phyloP scores from a whole-genome alignment of 2,888 invertebrate genomes.

The Gastrophysa polygoni region DNA sequence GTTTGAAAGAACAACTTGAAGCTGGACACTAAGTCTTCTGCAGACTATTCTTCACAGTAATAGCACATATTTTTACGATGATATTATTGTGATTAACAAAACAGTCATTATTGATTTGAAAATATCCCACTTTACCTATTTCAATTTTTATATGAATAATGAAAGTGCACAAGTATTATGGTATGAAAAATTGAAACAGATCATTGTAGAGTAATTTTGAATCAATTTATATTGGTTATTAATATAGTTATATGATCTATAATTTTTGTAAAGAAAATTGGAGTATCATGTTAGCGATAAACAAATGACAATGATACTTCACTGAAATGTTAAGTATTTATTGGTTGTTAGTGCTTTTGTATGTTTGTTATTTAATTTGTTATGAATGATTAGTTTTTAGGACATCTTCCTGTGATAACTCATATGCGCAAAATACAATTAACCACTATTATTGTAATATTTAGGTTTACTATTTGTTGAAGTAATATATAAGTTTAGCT shows the following conservation, averaged over 20 bases:
- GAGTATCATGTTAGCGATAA: background rate
- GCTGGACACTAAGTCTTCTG: slow-evolving; percentile 40
- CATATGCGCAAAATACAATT: slow-evolving; percentile 18
- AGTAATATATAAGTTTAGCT: background rate
- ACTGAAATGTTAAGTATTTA: slow-evolving; percentile 14
- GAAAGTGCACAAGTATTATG: slow-evolving; percentile 23
- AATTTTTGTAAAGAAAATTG: slow-evolving; percentile 10
- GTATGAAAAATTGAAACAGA: slow-evolving; percentile 15
- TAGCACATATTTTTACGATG: background rate
- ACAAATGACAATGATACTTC: slow-evolving; percentile 24
- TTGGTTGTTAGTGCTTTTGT: slow-evolving; percentile 15
- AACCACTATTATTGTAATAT: slow-evolving; percentile 15
- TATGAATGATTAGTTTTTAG: slow-evolving; percentile 17
- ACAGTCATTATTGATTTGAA: slow-evolving; percentile 9
- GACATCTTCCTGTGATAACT: slow-evolving; percentile 23
- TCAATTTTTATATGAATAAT: slow-evolving; percentile 19
- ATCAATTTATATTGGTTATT: slow-evolving; percentile 5
- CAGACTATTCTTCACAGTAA: slow-evolving; percentile 3
- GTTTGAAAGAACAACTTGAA: slow-evolving; percentile 44
- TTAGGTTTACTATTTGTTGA: background rate
- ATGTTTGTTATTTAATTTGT: slow-evolving; percentile 9
- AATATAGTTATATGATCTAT: slow-evolving; percentile 15
- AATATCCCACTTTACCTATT: slow-evolving; percentile 9
- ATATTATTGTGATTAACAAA: background rate
- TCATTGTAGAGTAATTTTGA: slow-evolving; percentile 4